Conservation (phyloP, 2,797 vertebrate genomes). For the Paguma larvata region DNA sequence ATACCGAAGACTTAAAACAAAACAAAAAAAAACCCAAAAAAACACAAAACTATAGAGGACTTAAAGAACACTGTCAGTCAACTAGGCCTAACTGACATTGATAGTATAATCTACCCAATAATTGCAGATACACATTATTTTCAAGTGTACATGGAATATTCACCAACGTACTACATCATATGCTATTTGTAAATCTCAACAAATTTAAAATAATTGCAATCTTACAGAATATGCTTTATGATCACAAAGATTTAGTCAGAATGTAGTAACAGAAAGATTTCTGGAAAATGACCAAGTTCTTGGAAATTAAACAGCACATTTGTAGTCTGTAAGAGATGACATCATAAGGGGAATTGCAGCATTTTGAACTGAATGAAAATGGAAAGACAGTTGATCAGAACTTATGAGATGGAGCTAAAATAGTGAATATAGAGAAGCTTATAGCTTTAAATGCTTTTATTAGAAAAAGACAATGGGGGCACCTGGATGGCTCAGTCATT, state of each 20-base stretch:
- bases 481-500: no score
- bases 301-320: neutral
- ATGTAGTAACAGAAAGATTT: neutral
- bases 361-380: constrained; percentile 13
- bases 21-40: no score
- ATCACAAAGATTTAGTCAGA: neutral
- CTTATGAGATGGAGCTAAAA: neutral
- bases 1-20: neutral
- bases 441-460: neutral
- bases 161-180: neutral
- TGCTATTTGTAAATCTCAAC: neutral
- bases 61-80: neutral
- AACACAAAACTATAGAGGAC: neutral
- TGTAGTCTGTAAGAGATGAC: neutral
- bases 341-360: neutral
- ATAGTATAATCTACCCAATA: neutral
- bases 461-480: neutral
- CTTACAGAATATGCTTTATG: neutral
- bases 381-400: neutral
- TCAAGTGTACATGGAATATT: neutral
- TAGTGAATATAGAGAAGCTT: neutral
- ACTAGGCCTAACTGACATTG: neutral
- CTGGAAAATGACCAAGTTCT: neutral
- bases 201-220: neutral
- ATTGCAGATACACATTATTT: neutral